phyloP scores from a whole-genome alignment of 2,888 invertebrate genomes.

The Synanthedon andrenaeformis region DNA sequence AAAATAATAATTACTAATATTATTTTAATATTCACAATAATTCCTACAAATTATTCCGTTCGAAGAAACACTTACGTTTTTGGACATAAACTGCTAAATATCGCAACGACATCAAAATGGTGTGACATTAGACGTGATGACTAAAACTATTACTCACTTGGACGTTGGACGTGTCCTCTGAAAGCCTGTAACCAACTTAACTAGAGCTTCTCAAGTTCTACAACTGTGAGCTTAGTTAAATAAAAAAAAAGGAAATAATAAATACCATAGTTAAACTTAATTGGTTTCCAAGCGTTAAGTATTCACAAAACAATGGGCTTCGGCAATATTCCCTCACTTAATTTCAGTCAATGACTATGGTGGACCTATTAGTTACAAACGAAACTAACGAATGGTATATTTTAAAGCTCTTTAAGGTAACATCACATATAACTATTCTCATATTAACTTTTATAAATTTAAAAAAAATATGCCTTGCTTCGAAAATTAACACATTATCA shows the following conservation, averaged over 20 bases:
- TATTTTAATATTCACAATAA: too few relatives aligned
- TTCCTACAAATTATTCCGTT: too few relatives aligned
- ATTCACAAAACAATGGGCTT: conserved; percentile 20
- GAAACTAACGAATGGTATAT: conserved; percentile 15
- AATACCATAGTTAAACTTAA: not conserved
- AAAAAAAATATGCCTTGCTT: too few relatives aligned
- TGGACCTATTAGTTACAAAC: not conserved
- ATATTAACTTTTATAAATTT: too few relatives aligned
- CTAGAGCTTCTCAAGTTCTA: conserved; percentile 7
- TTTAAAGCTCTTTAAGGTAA: too few relatives aligned
- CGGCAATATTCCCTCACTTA: conserved; percentile 6
- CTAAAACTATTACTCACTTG: conserved; percentile 23
- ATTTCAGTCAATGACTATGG: not conserved
- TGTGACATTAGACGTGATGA: conserved; percentile 7
- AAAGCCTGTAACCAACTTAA: conserved; percentile 11
- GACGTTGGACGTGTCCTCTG: conserved; percentile 11
- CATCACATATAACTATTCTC: too few relatives aligned
- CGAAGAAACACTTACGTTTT: too few relatives aligned
- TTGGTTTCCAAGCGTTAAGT: conserved; percentile 14
- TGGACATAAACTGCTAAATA: not conserved
- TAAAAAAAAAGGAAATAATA: conserved; percentile 4
- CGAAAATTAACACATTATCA: too few relatives aligned
- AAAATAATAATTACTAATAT: too few relatives aligned
- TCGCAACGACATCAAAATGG: conserved; percentile 5
- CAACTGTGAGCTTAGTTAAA: conserved; percentile 6